Base-by-base conservation (phyloP, 2,888 invertebrate genomes). In the Ctenicera cuprea region DNA sequence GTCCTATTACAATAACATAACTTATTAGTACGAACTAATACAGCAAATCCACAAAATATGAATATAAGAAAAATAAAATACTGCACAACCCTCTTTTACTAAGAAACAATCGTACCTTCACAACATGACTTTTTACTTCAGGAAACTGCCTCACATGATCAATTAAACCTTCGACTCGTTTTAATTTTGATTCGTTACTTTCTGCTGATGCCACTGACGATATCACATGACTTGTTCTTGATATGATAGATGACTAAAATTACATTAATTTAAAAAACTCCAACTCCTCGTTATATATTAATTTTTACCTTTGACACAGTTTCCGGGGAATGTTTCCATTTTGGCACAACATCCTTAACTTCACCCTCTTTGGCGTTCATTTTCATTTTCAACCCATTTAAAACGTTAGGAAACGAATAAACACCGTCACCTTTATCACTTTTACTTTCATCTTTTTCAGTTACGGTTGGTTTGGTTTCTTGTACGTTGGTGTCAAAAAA, bases 121-220 rank as follows among this genome's bases (percentile, higher is more conserved):
- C 90, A 77, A 94, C 94, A 76, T 91, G 89, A 83, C 92, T 91
- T 80, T 93, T 89, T 2, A 94, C 91, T 81, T 94, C 93, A 0
- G 94, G 94, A 86, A 92, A 93, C 79, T 92, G 90, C 77, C 91
- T 89, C n/a, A 96, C 86, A 84, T 96, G 95, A 0, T 88, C 87
- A 45, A 93, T 90, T 57, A 96, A 88, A 80, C 94, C 92, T 81
- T 94, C 93, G 0, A 94, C 86, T 79, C 94, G 88, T 63, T 89
- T 88, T 75, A 91, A 85, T 77, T 89, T 90, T 2, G 92, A 91
- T 16, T 89, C 87, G 12, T 87, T 86, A 1, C 89, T 89, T 81
- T 90, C 89, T 0, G 93, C 92, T 8, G 87, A 87, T 38, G 87
- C 86, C 63, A 94, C 88, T n/a, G 91, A 90, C 4, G 90, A 89